Conservation (phyloP, 2,113 vertebrate genomes). For the Antechinus stuartii region DNA sequence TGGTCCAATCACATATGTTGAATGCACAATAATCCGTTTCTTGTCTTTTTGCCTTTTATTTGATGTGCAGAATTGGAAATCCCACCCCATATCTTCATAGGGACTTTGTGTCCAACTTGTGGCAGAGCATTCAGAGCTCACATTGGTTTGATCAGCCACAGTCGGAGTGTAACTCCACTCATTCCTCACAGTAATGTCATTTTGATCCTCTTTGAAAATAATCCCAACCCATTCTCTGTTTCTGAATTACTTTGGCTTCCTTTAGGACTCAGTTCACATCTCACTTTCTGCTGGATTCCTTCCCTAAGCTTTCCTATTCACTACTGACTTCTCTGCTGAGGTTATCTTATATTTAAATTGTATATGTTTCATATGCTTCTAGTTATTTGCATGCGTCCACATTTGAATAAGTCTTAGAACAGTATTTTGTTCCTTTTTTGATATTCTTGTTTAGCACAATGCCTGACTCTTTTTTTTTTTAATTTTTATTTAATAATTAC, state of each 20-base stretch:
- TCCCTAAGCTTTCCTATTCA: not conserved
- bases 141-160: too few species aligned
- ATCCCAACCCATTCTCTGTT: not conserved
- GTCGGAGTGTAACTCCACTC: too few species aligned
- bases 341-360: not conserved
- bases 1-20: not conserved
- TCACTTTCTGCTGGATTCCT: not conserved
- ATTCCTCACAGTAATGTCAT: too few species aligned
- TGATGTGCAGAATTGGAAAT: not conserved
- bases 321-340: not conserved
- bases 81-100: too few species aligned
- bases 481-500: too few species aligned
- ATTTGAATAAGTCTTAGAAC: not conserved
- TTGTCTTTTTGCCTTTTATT: not conserved
- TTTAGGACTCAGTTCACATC: not conserved
- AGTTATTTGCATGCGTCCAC: not conserved
- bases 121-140: too few species aligned
- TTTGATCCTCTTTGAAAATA: too few species aligned
- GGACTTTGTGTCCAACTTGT: too few species aligned
- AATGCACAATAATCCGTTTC: not conserved
- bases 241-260: not conserved
- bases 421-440: not conserved
- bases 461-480: too few species aligned
- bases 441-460: not conserved
- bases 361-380: not conserved